These are phyloP conservation scores for Cephus pygmeus DNA, from an alignment of 2,888 invertebrate species.

Conservation along the genomic window DNA sequence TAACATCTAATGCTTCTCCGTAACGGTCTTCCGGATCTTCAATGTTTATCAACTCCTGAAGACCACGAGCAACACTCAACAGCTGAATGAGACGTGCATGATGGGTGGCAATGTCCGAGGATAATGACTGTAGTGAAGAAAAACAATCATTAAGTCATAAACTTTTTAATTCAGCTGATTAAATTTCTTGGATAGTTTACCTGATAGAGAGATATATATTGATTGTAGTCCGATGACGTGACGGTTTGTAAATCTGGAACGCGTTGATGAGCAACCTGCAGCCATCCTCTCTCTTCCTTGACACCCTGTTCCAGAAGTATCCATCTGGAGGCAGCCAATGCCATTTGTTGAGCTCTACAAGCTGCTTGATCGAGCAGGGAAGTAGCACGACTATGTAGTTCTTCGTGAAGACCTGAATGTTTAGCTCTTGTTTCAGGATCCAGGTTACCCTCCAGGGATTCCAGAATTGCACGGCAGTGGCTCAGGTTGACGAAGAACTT, in stretches of 20 bases:
- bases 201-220: constrained; percentile 84
- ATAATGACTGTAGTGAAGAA: constrained; percentile 71
- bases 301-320: constrained; percentile 83
- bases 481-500: constrained; percentile 90
- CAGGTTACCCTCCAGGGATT: constrained; percentile 85
- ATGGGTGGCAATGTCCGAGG: constrained; percentile 83
- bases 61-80: constrained; percentile 76
- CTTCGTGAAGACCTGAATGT: constrained; percentile 79
- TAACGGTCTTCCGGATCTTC: constrained; percentile 81
- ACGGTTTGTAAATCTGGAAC: constrained; percentile 84
- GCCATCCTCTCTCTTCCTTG: constrained; percentile 85
- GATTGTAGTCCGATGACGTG: constrained; percentile 85
- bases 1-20: constrained; percentile 77
- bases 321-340: constrained; percentile 87
- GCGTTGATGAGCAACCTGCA: constrained; percentile 85
- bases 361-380: constrained; percentile 84
- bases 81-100: constrained; percentile 82
- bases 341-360: constrained; percentile 84
- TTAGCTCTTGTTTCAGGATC: constrained; percentile 82
- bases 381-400: constrained; percentile 81
- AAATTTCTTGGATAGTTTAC: constrained; percentile 41
- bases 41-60: constrained; percentile 81
- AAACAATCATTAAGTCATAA: not conserved
- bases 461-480: constrained; percentile 86
- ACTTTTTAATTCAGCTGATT: not conserved